A percentile compares a stretch with the other conserved stretches of the same genome.
Conservation (phyloP, 2,113 vertebrate genomes). For the Pseudorectes ferrugineus region DNA sequence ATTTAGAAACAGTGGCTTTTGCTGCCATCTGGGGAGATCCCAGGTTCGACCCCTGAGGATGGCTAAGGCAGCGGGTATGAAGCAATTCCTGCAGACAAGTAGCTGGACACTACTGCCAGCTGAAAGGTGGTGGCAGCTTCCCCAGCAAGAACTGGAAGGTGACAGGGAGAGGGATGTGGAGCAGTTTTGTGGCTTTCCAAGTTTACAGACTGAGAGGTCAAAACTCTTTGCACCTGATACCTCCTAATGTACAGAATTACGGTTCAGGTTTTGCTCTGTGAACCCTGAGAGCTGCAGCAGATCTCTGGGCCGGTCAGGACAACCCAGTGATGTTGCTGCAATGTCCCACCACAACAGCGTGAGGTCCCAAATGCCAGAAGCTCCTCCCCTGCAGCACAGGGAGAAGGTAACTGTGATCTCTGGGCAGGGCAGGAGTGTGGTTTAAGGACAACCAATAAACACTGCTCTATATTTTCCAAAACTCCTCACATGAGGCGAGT, state of each 20-base stretch:
- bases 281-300: neutral
- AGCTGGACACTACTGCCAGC: neutral
- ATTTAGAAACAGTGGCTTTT: neutral
- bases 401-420: neutral
- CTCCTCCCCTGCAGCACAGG: neutral
- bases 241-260: neutral
- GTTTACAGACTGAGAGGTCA: neutral
- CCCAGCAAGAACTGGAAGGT: neutral
- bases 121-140: neutral
- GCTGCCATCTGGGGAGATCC: neutral
- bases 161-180: neutral
- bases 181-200: neutral
- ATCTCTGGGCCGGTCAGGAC: neutral
- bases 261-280: neutral
- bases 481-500: neutral
- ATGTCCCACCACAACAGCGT: accelerated
- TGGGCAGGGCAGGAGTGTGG: neutral
- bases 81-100: neutral
- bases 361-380: neutral
- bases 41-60: neutral
- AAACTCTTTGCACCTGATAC: neutral
- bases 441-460: neutral
- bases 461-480: neutral
- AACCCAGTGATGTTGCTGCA: neutral
- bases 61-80: neutral